A percentile compares a stretch with the other conserved stretches of the same genome.
Evolutionary conservation across 2,888 invertebrate species (phyloP).

Genomic region (Cheilosia variabilis): DNA sequence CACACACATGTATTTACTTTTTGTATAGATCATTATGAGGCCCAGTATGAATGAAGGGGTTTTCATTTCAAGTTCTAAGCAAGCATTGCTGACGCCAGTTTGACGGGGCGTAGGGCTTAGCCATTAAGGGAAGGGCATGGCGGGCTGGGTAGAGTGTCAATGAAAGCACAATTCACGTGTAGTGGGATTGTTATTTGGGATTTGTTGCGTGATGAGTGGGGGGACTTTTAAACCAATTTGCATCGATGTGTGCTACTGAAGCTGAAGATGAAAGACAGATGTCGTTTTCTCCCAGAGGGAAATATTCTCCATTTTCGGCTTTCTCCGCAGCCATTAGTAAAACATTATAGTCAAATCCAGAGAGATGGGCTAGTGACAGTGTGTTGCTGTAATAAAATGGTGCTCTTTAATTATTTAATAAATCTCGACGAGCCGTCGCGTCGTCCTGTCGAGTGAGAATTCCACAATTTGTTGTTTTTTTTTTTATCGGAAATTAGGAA

Average conservation of each 20-base stretch:
- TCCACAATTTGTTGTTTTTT: no score
- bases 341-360: slow-evolving; percentile 18
- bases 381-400: slow-evolving; percentile 28
- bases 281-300: slow-evolving; percentile 11
- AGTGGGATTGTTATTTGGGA: slow-evolving; percentile 39
- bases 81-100: slow-evolving; percentile 59
- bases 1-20: neutral
- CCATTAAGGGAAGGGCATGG: neutral
- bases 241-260: neutral
- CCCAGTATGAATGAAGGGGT: slow-evolving; percentile 32
- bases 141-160: slow-evolving; percentile 4
- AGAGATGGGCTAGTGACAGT: neutral
- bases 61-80: slow-evolving; percentile 54
- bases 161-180: slow-evolving; percentile 57
- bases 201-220: slow-evolving; percentile 10
- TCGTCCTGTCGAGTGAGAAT: no score
- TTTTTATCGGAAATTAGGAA: no score
- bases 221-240: no score
- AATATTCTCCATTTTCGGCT: slow-evolving; percentile 31
- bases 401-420: slow-evolving; percentile 54
- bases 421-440: neutral
- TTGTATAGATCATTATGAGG: slow-evolving; percentile 6
- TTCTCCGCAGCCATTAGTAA: slow-evolving; percentile 25
- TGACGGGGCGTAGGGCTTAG: slow-evolving; percentile 25
- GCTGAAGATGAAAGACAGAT: slow-evolving; percentile 61